Evolutionary conservation across 37 sponge, comb jelly and placozoan genomes (phyloP), one percentile per base, ranked within the genome.

Genomic region (Bolinopsis microptera): DNA sequence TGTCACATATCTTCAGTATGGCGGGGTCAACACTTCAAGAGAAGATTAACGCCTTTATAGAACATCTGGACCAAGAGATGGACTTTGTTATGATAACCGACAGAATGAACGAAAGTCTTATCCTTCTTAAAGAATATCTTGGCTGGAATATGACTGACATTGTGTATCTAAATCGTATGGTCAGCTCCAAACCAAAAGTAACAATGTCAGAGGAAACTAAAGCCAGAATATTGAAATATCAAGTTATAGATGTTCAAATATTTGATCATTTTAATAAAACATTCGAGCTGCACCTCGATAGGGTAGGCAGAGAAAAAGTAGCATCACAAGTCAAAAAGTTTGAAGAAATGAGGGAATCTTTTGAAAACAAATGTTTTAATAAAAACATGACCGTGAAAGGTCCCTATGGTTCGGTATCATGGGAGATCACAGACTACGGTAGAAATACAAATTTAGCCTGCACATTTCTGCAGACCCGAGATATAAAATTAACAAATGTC

Each of bases 31-130:
- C 61, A n/a, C 74, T 72, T 9, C 35, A 77, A 32, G 80, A 77
- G 3, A 77, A 35, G 37, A 77, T 77, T 21, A 18, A 32, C 34
- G 27, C 80, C 34, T 77, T 77, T 32, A 32, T 77, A 28, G 3
- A 28, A 16, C 37, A 77, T 32, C 33, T 77, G 33, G 80, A 77
- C 80, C 28, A 34, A 0, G 80, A 77, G 21, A 27, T 77, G 22
- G 80, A 77, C 80, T 77, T 33, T 18, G 80, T 34, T 36, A 77
- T 77, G 80, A 77, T 77, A 28, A 77, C 80, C 37, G 80, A 77
- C 21, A 27, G 80, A 9, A 32, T 77, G 80, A 36, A 77, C 80
- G 80, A 77, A 32, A 32, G 33, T 32, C 80, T 77, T 28, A 36
- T 77, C 33, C 27, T 77, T 77, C 80, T 77, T 0, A 77, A 77